Base-by-base conservation (phyloP, 92 coral and sea anemone genomes). In the Umimayanthus kanabou region DNA sequence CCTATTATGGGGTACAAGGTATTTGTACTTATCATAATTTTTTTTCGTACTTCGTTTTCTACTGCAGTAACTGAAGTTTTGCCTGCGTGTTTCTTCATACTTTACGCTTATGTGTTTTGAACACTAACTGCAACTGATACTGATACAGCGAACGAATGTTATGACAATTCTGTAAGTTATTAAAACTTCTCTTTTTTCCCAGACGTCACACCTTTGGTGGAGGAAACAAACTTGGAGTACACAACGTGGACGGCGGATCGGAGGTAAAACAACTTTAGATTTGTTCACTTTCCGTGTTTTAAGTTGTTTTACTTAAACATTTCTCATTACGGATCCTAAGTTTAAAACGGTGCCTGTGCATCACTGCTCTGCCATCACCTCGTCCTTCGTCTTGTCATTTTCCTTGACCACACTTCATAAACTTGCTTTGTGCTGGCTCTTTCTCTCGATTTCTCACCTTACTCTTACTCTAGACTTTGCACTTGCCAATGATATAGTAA, bases 201-300 rank as follows among this genome's bases (percentile, higher is more conserved):
- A 81, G 85, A 18, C 85, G 74, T 39, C 85, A 81, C 73, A 81
- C 85, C 18, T 81, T 81, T 65, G 85, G 57, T 3, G 85, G 30
- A 81, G 85, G 33, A 43, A 81, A 40, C 2, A 39, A 39, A 8
- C 11, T 22, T 43, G 65, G 64, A 61, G n/a, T 70, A 25, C 58
- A 76, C 47, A 70, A 80, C 69, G 75, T 61, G 25, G 69, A 29
- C 70, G 67, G 43, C 5, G 20, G 80, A 71, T 72, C 66, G 22
- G 80, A 88, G 79, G 79, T 81, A 82, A 88, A 42, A 20, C 26
- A 69, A 25, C 61, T 33, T 47, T 55, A 49, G 78, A 65, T 0
- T n/a, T 67, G 73, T 28, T n/a, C 73, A 67, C 13, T 23, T 26
- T 67, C 13, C 13, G 6, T 28, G 26, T 77, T 77, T 25, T 5